Evolutionary conservation across 1,140 invertebrate species (phyloP).

Genomic region (Leptestheria dahalacensis): DNA sequence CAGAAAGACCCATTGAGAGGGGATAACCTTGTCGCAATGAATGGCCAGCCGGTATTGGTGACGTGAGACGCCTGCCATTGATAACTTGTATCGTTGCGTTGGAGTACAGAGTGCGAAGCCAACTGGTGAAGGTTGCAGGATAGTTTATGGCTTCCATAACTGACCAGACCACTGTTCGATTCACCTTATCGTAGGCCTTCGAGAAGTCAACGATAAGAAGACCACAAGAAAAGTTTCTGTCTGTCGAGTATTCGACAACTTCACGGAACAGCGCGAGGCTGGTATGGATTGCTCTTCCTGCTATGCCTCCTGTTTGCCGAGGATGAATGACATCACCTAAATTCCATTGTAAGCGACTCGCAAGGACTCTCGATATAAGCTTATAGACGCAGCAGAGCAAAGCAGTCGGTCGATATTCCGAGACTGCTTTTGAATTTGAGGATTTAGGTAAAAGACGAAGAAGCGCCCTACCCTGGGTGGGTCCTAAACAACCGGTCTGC

Average conservation of each 20-base stretch:
- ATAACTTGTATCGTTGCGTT: not conserved
- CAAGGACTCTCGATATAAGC: not conserved
- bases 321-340: not conserved
- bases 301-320: not conserved
- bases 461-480: not conserved
- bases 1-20: not conserved
- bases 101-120: not conserved
- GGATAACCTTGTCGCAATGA: not conserved
- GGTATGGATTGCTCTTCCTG: not conserved
- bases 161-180: not conserved
- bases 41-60: not conserved
- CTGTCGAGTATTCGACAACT: not conserved
- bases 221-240: not conserved
- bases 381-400: not conserved
- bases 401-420: not conserved
- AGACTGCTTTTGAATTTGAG: not conserved
- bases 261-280: not conserved
- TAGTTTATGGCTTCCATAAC: not conserved
- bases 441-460: not conserved
- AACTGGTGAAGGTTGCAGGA: not conserved
- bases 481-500: not conserved
- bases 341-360: not conserved
- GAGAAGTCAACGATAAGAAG: not conserved
- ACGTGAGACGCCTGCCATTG: not conserved
- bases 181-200: not conserved